Conservation (phyloP, 1,140 invertebrate genomes). For the Adoxophyes honmai region DNA sequence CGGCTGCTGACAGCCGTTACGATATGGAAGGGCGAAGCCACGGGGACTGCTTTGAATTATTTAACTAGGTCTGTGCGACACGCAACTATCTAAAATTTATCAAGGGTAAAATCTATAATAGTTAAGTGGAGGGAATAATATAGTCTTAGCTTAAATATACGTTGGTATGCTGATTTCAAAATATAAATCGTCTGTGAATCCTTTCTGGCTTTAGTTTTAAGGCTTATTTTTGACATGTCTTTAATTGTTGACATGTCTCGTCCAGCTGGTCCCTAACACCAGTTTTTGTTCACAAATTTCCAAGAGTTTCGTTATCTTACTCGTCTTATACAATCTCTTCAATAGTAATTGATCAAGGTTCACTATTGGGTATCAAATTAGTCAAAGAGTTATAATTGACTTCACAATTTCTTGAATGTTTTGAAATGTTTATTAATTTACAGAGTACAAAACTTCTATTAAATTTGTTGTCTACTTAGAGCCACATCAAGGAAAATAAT, state of each 20-base stretch:
- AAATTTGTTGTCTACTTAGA: too few relatives aligned
- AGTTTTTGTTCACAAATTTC: conserved; percentile 34
- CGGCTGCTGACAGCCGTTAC: too few relatives aligned
- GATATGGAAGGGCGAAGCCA: too few relatives aligned
- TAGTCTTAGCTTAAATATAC: conserved; percentile 48
- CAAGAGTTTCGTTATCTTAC: neutral
- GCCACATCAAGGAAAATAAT: too few relatives aligned
- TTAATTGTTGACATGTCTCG: conserved; percentile 37
- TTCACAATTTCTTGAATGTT: neutral
- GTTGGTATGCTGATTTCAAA: conserved; percentile 24
- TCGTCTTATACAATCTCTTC: neutral
- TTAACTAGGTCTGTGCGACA: conserved; percentile 22
- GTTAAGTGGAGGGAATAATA: conserved; percentile 66
- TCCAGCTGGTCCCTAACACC: conserved; percentile 59
- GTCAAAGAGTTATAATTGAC: conserved; percentile 6
- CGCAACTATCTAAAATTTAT: conserved; percentile 29
- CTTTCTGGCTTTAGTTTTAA: neutral
- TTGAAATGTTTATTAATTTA: neutral
- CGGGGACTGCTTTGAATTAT: neutral
- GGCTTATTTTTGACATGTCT: neutral
- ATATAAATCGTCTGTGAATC: neutral
- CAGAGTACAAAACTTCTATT: too few relatives aligned
- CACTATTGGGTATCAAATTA: neutral
- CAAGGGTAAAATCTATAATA: conserved; percentile 44
- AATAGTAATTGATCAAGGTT: neutral